A percentile compares a stretch with the other conserved stretches of the same genome.
Conservation (phyloP, 2,113 vertebrate genomes). For the Laterallus jamaicensis region DNA sequence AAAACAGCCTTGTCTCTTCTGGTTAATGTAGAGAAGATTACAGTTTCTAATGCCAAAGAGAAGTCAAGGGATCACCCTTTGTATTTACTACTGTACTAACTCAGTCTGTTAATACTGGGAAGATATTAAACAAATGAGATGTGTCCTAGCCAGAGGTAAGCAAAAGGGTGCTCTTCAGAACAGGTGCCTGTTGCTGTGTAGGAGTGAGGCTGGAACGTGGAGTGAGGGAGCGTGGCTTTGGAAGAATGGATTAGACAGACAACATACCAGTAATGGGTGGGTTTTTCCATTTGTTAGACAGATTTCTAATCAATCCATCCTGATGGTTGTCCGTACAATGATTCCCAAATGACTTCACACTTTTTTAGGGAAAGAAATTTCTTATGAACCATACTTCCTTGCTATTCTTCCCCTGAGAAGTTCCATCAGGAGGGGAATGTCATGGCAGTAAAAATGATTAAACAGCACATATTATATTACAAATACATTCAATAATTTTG, state of each 20-base stretch:
- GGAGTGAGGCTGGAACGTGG: background rate
- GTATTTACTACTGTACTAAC: background rate
- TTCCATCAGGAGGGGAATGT: background rate
- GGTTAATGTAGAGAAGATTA: background rate
- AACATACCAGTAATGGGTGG: background rate
- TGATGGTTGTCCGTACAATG: background rate
- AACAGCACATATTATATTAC: background rate
- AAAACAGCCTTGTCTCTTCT: background rate
- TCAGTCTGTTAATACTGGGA: background rate
- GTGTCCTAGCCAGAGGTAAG: background rate
- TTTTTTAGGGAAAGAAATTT: background rate
- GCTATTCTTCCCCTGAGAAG: background rate
- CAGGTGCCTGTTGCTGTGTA: background rate
- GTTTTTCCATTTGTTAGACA: background rate
- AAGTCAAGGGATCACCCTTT: background rate
- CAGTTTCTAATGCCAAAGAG: background rate
- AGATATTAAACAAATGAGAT: background rate
- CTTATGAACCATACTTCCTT: background rate
- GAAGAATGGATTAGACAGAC: background rate
- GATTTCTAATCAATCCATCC: background rate
- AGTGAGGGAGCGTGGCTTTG: background rate
- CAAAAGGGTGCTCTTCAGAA: background rate
- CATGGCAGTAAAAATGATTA: background rate
- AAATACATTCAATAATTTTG: background rate
- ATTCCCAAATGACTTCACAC: background rate